Evolutionary conservation across 2,113 vertebrate genomes (phyloP), one percentile per base, ranked within the genome.

Genomic region (Entomyzon cyanotis): DNA sequence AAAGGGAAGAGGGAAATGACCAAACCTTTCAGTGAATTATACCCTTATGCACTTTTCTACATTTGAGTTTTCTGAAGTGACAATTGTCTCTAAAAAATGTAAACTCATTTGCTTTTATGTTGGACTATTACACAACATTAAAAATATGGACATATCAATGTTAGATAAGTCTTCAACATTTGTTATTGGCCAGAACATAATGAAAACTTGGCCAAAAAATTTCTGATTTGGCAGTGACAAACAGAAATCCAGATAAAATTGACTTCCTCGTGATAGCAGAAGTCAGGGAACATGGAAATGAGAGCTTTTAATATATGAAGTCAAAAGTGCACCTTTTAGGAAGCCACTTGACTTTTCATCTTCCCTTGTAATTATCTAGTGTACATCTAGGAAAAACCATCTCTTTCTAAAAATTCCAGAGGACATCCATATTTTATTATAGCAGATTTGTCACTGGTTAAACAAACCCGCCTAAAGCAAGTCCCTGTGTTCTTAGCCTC

Each of bases 361-460:
- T 88, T 94, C 76, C 58, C 49, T 90, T n/a, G 33, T 75, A 76
- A 21, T 87, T 81, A 80, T 42, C 46, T 56, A 65, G 25, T 39
- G 22, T 84, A 65, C 27, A 63, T 82, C 8, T 69, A 65, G 52
- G 80, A 93, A 94, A 95, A 93, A 44, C 1, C 14, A 73, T 62
- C 7, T 89, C 46, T 53, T 25, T 20, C 35, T 82, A 88, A 94
- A 86, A 52, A 30, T 87, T 93, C 24, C 12, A 59, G 41, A 80
- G 37, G 46, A 63, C 50, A 41, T 82, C 12, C 20, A 76, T 93
- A 93, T 91, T 97, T 95, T 92, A 95, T 78, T 58, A 39, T 21
- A 86, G 42, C 16, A 75, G n/a, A 86, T 90, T 84, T 82, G 37
- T 91, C 56, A 50, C 46, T 63, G 33, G 35, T 77, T 87, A 95